Evolutionary conservation across 2,888 invertebrate genomes (phyloP), one percentile per base, ranked within the genome.

Genomic region (Cylloceria caligata): DNA sequence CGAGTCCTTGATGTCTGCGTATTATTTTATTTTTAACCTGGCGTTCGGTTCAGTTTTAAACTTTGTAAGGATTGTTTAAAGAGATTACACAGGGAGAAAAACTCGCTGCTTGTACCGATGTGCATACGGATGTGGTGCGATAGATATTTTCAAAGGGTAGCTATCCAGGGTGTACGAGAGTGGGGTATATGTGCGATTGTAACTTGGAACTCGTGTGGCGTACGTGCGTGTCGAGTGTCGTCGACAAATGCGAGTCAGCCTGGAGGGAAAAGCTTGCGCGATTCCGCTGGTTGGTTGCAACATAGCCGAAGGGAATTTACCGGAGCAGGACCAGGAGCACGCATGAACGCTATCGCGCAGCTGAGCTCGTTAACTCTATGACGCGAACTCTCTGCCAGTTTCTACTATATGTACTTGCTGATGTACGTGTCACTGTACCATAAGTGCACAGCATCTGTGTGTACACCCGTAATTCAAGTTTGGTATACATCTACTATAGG

Each of bases 161-260:
- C 19, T 30, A 6, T 0, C 19, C 57, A 11, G 21, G 36, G 27
- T 6, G 16, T 3, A 34, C 2, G 69, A 0, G 47, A 60, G 24
- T 47, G 1, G 57, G 55, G 62, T 52, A 72, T 72, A 68, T 64
- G 75, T 76, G 72, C 68, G 47, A 62, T 76, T 68, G 83, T 73
- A 83, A 83, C 80, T 80, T 80, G 83, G 47, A 83, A 76, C 76
- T 80, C 71, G 47, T 65, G 71, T 68, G 67, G 69, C 72, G 80
- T 80, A 80, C 83, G 83, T 80, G 83, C 83, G 83, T 80, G 83
- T 76, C 83, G 80, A 83, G 83, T 83, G 83, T 76, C 80, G 80
- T 79, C 76, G 83, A 76, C 76, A 80, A 80, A 83, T 80, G 80
- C 62, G 82, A 83, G 76, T 83, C 75, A 76, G 79, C 82, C 72